These are phyloP conservation scores for Mesorhabditis belari DNA, from an alignment of 2,888 invertebrate species.

Conservation along the genomic window DNA sequence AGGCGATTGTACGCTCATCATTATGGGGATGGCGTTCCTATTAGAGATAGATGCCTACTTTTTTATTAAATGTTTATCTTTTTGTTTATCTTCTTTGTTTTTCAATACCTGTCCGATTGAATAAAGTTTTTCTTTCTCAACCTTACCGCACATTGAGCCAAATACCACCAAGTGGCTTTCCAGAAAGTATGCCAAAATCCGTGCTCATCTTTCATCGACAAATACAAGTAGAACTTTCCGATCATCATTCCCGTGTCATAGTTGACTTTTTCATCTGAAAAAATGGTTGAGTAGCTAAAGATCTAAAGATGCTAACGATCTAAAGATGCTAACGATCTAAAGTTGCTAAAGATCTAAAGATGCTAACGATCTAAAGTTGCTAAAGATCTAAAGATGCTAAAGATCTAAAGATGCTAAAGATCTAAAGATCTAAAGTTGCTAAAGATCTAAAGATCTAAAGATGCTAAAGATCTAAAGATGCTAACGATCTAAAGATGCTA, in stretches of 20 bases:
- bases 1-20: too few species aligned
- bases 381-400: too few species aligned
- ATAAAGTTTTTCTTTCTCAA: background rate
- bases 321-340: too few species aligned
- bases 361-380: too few species aligned
- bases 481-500: too few species aligned
- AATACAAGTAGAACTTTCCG: constrained; percentile 58
- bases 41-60: too few species aligned
- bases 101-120: background rate
- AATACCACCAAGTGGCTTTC: constrained; percentile 51
- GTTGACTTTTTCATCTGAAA: constrained; percentile 58
- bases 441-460: too few species aligned
- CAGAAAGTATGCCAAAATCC: constrained; percentile 55
- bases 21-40: too few species aligned
- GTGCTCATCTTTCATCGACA: constrained; percentile 56
- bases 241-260: constrained; percentile 60
- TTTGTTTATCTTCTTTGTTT: background rate
- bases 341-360: too few species aligned
- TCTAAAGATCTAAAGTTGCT: too few species aligned
- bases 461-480: too few species aligned
- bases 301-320: background rate
- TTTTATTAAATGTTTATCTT: background rate
- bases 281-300: background rate
- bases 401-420: too few species aligned
- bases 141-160: constrained; percentile 31